These are phyloP conservation scores for Ellobium chinense DNA, from an alignment of 2,888 invertebrate species.

Conservation along the genomic window DNA sequence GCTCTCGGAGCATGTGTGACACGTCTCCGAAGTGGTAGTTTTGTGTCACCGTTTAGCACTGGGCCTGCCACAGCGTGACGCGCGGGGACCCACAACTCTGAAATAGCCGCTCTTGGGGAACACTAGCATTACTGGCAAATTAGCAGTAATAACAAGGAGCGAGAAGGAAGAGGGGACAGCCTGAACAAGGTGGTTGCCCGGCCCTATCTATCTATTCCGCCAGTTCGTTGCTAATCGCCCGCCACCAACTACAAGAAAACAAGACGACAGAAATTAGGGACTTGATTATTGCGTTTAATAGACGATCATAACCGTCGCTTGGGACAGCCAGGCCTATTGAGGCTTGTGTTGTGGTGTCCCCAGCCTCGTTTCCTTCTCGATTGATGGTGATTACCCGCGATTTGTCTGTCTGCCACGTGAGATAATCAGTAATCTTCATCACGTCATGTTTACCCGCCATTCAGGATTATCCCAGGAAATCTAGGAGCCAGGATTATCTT, in stretches of 20 bases:
- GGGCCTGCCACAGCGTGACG: neutral
- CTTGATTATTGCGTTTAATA: conserved; percentile 36
- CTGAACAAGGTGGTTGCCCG: conserved; percentile 13
- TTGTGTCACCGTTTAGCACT: neutral
- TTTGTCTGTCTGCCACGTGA: neutral
- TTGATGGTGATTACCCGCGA: conserved; percentile 14
- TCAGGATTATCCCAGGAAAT: neutral
- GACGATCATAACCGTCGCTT: conserved; percentile 26
- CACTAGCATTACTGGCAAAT: conserved; percentile 36
- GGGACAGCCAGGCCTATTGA: neutral
- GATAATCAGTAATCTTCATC: conserved; percentile 10
- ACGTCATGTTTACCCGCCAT: conserved; percentile 5
- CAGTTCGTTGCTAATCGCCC: neutral
- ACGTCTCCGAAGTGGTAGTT: neutral
- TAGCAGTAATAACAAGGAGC: conserved; percentile 35
- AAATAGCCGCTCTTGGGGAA: conserved; percentile 1
- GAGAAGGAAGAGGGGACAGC: neutral
- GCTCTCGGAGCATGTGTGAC: neutral
- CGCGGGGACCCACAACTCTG: neutral
- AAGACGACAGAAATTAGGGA: conserved; percentile 29
- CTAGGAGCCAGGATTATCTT: conserved; percentile 17
- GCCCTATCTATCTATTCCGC: conserved; percentile 37
- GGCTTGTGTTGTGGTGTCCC: too few relatives aligned
- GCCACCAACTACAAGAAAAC: conserved; percentile 13
- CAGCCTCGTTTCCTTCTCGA: conserved; percentile 4